These are phyloP conservation scores for Astropecten irregularis DNA, from an alignment of 53 echinoderm and acorn worm genomes.

Conservation along the genomic window DNA sequence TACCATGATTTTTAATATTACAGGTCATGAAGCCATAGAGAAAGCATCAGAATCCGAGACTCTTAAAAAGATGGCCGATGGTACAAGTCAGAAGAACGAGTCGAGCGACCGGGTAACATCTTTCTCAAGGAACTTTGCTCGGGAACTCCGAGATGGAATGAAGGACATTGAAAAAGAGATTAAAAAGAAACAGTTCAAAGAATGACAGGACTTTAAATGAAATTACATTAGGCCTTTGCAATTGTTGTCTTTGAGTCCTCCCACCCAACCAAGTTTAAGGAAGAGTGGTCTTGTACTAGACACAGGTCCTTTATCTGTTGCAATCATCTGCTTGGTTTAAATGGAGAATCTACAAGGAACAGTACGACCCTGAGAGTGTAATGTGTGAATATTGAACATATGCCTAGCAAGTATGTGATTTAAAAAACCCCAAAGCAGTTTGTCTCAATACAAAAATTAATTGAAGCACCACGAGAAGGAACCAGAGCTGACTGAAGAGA, in stretches of 20 bases:
- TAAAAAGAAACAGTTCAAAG: constrained; percentile 64
- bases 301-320: too few relatives aligned
- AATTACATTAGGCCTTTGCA: neutral
- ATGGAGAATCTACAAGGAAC: too few relatives aligned
- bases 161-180: constrained; percentile 81
- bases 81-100: neutral
- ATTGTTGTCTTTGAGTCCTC: too few relatives aligned
- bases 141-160: constrained; percentile 83
- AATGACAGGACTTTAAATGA: constrained; percentile 4
- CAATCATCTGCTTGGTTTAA: too few relatives aligned
- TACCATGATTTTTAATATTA: too few relatives aligned
- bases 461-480: too few relatives aligned
- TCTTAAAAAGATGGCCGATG: constrained; percentile 75
- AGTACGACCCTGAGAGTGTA: too few relatives aligned
- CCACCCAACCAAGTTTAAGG: neutral
- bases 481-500: too few relatives aligned
- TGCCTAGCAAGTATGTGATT: too few relatives aligned
- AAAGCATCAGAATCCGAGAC: constrained; percentile 88
- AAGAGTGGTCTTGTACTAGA: neutral
- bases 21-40: constrained; percentile 94
- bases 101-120: constrained; percentile 40
- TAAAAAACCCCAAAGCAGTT: too few relatives aligned
- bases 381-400: too few relatives aligned
- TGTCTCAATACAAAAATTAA: too few relatives aligned
- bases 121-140: constrained; percentile 79